Percentiles rank a stretch among this genome's conserved stretches.
Evolutionary conservation across 2,113 vertebrate species (phyloP).

Genomic region (Oceanodroma tethys): DNA sequence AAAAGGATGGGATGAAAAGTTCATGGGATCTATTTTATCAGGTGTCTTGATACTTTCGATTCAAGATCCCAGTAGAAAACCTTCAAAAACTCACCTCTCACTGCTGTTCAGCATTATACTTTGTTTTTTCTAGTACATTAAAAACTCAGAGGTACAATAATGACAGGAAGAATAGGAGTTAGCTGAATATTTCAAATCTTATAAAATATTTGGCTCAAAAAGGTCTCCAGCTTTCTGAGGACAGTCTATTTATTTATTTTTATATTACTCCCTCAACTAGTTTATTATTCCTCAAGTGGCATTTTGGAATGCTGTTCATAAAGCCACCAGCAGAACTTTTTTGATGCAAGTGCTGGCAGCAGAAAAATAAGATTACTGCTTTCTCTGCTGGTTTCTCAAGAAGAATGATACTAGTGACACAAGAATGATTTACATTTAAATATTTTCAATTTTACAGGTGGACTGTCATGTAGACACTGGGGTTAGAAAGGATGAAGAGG

Average conservation of each 20-base stretch:
- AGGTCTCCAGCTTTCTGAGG: neutral
- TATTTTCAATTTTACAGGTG: neutral
- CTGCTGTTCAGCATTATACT: neutral
- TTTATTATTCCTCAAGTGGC: neutral
- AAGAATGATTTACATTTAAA: neutral
- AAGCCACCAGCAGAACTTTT: neutral
- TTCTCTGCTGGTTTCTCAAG: neutral
- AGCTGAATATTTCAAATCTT: neutral
- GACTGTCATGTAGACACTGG: neutral
- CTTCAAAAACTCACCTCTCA: neutral
- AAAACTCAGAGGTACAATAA: neutral
- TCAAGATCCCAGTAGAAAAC: neutral
- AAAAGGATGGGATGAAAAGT: neutral
- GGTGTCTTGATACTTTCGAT: neutral
- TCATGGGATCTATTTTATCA: neutral
- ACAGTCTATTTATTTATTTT: neutral
- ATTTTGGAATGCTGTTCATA: neutral
- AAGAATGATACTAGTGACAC: neutral
- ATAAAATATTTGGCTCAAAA: neutral
- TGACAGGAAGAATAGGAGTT: neutral
- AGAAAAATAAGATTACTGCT: neutral
- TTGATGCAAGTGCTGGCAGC: neutral
- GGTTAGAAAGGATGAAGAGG: neutral
- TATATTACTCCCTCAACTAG: neutral
- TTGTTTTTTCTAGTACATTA: neutral